Base-by-base conservation (phyloP, 2,113 vertebrate genomes). In the Cyanistes caeruleus region DNA sequence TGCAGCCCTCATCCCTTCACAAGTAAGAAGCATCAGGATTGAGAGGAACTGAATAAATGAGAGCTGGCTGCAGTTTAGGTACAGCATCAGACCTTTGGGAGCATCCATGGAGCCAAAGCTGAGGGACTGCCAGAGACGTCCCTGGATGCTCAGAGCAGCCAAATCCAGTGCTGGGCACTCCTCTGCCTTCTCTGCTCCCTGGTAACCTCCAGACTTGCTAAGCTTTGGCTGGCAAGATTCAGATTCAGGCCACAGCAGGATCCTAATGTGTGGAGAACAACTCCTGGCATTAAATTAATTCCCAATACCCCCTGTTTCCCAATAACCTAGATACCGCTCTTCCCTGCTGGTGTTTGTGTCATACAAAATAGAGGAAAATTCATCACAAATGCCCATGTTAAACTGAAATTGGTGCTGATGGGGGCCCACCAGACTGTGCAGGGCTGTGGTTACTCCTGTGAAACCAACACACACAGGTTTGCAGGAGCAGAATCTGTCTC, bases 221-320 rank as follows among this genome's bases (percentile, higher is more conserved):
- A 92, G 56, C 81, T 78, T 44, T 70, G 13, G 15, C 59, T 84
- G 87, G 60, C 63, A 85, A 83, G 56, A 69, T 39, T 89, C 72
- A 83, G 49, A 65, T 87, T 85, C 31, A 79, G 89, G 75, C 75
- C 83, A 96, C 87, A 86, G 53, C 77, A 92, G 62, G 60, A 88
- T 87, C 56, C 28, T 44, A 37, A 75, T 27, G 58, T 46, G 60
- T 79, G 41, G 15, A 90, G 55, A 76, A 48, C 31, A 80, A 49
- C 51, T 88, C 68, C 13, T n/a, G 67, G 41, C 64, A 48, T 1
- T 65, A n/a, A 81, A 69, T 78, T 62, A 37, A 87, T 30, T 62
- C 69, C 64, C 37, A 70, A 2, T 55, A 53, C 9, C 18, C 53
- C n/a, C 49, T 9, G 4, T 70, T 94, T 80, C 80, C 73, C 51